phyloP scores from a whole-genome alignment of 2,888 invertebrate species.

The Xanthia togata region DNA sequence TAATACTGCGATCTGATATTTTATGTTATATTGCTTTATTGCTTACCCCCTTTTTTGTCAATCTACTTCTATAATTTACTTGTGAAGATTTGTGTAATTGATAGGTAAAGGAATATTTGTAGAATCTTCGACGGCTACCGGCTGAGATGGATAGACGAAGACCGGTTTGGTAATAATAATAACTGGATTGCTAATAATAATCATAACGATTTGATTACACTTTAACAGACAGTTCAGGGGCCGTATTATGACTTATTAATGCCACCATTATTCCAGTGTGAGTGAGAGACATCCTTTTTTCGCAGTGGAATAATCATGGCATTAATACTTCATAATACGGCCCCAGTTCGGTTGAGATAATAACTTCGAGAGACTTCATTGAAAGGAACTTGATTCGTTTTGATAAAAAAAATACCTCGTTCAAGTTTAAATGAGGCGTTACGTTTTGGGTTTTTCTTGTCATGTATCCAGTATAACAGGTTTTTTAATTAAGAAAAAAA shows the following conservation, averaged over 20 bases:
- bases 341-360: background rate
- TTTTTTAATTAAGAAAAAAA: conserved; percentile 4
- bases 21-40: no score
- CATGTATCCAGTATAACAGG: background rate
- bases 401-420: conserved; percentile 4
- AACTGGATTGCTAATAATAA: background rate
- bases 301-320: no score
- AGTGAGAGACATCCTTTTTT: no score
- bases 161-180: conserved; percentile 2
- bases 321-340: no score
- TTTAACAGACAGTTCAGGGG: background rate
- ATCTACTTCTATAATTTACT: no score
- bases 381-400: conserved; percentile 27
- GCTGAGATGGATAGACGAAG: background rate
- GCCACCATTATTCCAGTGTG: no score
- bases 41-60: no score
- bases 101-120: no score
- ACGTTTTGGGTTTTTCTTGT: conserved; percentile 9
- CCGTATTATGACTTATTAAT: no score
- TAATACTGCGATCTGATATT: no score
- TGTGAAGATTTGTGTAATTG: no score
- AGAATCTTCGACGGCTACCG: background rate
- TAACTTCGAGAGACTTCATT: background rate
- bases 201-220: conserved; percentile 20
- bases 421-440: background rate